A percentile compares a stretch with the other conserved stretches of the same genome.
Conservation (phyloP, 1,140 invertebrate genomes). For the Calliopsis andreniformis region DNA sequence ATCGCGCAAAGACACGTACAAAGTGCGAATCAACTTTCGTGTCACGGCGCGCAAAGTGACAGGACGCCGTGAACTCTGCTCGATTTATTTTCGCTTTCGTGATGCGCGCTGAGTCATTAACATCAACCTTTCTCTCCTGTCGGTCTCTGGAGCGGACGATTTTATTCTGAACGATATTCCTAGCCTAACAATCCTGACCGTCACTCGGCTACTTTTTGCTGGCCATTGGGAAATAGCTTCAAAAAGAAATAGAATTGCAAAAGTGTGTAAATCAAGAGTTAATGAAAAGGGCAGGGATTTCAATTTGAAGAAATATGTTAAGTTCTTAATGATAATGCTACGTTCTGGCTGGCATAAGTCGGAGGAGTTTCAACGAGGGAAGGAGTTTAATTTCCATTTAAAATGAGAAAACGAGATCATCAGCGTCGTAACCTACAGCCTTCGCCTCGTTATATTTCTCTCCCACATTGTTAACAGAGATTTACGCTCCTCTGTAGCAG, state of each 20-base stretch:
- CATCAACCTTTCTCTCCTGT: conserved; percentile 4
- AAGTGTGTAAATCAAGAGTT: neutral
- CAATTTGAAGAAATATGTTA: neutral
- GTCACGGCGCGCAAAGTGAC: conserved; percentile 28
- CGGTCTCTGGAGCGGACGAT: neutral
- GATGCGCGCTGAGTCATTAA: conserved; percentile 27
- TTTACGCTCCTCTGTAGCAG: conserved; percentile 55
- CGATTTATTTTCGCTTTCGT: conserved; percentile 37
- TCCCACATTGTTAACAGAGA: conserved; percentile 60
- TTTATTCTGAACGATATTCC: neutral
- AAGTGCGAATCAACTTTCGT: conserved; percentile 16
- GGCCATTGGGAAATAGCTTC: neutral
- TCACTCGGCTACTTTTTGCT: too few species aligned
- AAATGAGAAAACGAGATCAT: conserved; percentile 52
- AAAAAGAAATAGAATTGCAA: neutral
- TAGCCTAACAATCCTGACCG: neutral
- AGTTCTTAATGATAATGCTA: too few species aligned
- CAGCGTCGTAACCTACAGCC: conserved; percentile 24
- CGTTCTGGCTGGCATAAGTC: too few species aligned
- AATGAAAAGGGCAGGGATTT: too few species aligned
- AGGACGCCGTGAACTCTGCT: conserved; percentile 22
- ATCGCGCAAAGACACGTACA: conserved; percentile 39
- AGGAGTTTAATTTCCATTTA: conserved; percentile 36
- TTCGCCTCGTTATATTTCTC: conserved; percentile 52
- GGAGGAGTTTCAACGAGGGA: too few species aligned